Conservation (phyloP, 1,140 invertebrate genomes). For the Pentalonia nigronervosa region DNA sequence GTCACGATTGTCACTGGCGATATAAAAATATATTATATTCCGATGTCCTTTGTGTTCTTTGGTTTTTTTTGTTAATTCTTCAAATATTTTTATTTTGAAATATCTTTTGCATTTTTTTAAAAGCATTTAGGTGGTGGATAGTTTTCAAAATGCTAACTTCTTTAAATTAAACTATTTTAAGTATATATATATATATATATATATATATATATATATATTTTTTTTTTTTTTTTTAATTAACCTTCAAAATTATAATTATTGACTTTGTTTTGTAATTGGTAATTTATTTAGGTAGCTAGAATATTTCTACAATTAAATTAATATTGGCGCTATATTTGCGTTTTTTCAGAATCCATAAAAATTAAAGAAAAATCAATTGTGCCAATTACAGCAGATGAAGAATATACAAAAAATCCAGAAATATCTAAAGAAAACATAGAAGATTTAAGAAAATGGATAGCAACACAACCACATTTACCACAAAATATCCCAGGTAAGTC, state of each 20-base stretch:
- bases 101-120: too few species aligned
- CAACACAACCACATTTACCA: conserved; percentile 65
- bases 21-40: background rate
- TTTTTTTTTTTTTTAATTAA: too few species aligned
- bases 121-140: too few species aligned
- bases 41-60: background rate
- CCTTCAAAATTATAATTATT: background rate
- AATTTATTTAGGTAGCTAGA: background rate
- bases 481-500: conserved; percentile 60
- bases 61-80: too few species aligned
- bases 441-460: conserved; percentile 64
- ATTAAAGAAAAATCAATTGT: conserved; percentile 53
- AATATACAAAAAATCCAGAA: conserved; percentile 64
- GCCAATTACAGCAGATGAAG: conserved; percentile 62
- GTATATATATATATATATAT: too few species aligned
- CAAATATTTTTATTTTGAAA: too few species aligned
- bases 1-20: too few species aligned
- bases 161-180: background rate
- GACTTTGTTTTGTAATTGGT: background rate
- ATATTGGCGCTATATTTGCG: too few species aligned
- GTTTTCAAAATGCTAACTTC: background rate
- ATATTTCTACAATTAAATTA: too few species aligned
- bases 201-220: too few species aligned
- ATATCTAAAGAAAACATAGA: conserved; percentile 64
- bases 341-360: conserved; percentile 50